Evolutionary conservation across 1,140 invertebrate genomes (phyloP).

Genomic region (Hyphantria cunea): DNA sequence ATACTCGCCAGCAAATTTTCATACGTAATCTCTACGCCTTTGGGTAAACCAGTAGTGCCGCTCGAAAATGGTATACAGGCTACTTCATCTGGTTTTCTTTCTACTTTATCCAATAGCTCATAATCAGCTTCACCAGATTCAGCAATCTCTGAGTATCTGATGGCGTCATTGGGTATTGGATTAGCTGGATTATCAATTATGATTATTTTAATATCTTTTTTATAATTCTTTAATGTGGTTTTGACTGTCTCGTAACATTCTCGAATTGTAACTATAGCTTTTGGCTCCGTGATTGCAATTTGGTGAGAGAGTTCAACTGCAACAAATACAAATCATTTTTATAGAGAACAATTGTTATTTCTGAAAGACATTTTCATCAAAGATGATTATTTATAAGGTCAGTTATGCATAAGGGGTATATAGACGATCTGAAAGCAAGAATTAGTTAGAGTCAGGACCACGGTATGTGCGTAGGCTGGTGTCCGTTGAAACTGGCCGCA

Average conservation of each 20-base stretch:
- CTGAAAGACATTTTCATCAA: too few relatives aligned
- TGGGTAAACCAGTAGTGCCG: slow-evolving; percentile 95
- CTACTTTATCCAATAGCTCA: slow-evolving; percentile 56
- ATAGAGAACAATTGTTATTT: too few relatives aligned
- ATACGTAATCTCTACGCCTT: slow-evolving; percentile 94
- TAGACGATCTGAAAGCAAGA: too few relatives aligned
- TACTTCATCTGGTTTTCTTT: slow-evolving; percentile 72
- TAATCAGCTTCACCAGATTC: slow-evolving; percentile 66
- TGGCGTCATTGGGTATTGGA: slow-evolving; percentile 63
- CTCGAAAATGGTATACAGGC: slow-evolving; percentile 88
- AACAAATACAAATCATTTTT: too few relatives aligned
- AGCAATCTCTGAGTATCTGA: slow-evolving; percentile 78
- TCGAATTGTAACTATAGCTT: slow-evolving; percentile 84
- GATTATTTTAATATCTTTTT: slow-evolving; percentile 74
- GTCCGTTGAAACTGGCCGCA: too few relatives aligned
- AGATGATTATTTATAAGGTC: too few relatives aligned
- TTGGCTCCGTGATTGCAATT: slow-evolving; percentile 83
- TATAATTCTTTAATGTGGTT: slow-evolving; percentile 58
- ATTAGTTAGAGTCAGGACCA: too few relatives aligned
- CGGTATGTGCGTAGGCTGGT: too few relatives aligned
- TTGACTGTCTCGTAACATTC: slow-evolving; percentile 70
- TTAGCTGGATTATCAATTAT: slow-evolving; percentile 53
- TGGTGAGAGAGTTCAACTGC: slow-evolving; percentile 88
- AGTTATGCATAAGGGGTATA: too few relatives aligned
- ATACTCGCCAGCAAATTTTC: slow-evolving; percentile 88